Conservation (phyloP, 1,140 invertebrate species). For the Orius insidiosus region DNA sequence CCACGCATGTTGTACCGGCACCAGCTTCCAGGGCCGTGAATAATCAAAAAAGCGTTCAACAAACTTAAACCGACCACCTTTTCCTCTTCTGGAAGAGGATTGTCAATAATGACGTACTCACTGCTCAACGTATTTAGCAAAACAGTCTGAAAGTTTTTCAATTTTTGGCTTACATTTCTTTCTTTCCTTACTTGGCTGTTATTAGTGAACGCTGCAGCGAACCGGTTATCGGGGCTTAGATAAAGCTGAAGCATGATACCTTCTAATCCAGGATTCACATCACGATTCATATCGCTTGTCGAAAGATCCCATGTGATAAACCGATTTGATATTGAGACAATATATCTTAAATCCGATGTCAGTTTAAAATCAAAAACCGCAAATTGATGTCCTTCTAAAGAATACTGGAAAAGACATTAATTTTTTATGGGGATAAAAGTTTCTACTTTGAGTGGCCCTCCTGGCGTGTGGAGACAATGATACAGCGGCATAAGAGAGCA, state of each 20-base stretch:
- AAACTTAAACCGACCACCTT: constrained; percentile 50
- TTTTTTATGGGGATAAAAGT: not conserved
- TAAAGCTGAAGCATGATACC: constrained; percentile 90
- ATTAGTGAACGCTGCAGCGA: constrained; percentile 88
- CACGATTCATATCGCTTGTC: constrained; percentile 77
- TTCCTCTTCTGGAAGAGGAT: constrained; percentile 51
- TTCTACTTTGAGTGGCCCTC: constrained; percentile 79
- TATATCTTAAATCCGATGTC: constrained; percentile 80
- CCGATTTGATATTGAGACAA: constrained; percentile 90
- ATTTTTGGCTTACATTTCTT: not conserved
- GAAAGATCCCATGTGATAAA: constrained; percentile 96
- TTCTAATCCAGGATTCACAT: constrained; percentile 81
- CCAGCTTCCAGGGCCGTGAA: constrained; percentile 44
- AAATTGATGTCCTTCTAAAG: constrained; percentile 92
- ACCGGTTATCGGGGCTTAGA: constrained; percentile 90
- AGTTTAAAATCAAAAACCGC: constrained; percentile 88
- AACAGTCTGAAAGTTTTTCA: constrained; percentile 45
- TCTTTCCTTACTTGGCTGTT: constrained; percentile 61
- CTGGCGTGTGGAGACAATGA: constrained; percentile 92
- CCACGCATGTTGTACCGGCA: constrained; percentile 60
- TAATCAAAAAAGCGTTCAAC: constrained; percentile 55
- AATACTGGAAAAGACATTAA: constrained; percentile 49
- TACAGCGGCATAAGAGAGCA: constrained; percentile 83
- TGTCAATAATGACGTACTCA: constrained; percentile 69
- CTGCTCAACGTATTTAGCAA: constrained; percentile 78